A percentile compares a stretch with the other conserved stretches of the same genome.
Evolutionary conservation across 2,888 invertebrate genomes (phyloP).

Genomic region (Sminthurides aquaticus): DNA sequence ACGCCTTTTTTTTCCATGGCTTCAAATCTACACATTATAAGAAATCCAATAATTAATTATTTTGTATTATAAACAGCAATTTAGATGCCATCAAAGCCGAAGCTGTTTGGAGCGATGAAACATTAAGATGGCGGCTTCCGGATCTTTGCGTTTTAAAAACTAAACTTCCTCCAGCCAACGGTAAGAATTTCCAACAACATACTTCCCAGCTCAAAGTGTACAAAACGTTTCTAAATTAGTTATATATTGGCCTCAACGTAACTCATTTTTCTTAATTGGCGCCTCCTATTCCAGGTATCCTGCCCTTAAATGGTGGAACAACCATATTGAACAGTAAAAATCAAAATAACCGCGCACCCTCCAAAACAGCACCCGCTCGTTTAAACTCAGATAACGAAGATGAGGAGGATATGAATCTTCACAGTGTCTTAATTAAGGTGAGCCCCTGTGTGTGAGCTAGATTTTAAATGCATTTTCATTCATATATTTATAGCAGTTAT

Average conservation of each 20-base stretch:
- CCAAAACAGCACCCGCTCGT: constrained; percentile 41
- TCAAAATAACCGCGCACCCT: constrained; percentile 36
- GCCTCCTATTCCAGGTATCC: no score
- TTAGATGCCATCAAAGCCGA: constrained; percentile 61
- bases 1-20: no score
- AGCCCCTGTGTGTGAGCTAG: no score
- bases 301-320: constrained; percentile 4
- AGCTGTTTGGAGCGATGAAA: constrained; percentile 67
- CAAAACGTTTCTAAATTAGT: no score
- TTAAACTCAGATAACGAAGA: constrained; percentile 32
- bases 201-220: not conserved
- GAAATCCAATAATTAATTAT: no score
- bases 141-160: constrained; percentile 58
- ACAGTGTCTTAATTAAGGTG: constrained; percentile 39
- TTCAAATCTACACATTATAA: no score
- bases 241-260: no score
- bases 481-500: no score
- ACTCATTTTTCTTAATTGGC: no score
- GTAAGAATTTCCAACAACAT: constrained; percentile 44
- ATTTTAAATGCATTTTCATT: no score
- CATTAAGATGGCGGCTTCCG: constrained; percentile 63
- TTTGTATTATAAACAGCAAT: constrained; percentile 50
- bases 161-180: constrained; percentile 59
- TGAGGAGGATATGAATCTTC: constrained; percentile 35
- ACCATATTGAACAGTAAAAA: constrained; percentile 15